Evolutionary conservation across 2,113 vertebrate genomes (phyloP), one percentile per base, ranked within the genome.

Genomic region (Eclectus roratus): DNA sequence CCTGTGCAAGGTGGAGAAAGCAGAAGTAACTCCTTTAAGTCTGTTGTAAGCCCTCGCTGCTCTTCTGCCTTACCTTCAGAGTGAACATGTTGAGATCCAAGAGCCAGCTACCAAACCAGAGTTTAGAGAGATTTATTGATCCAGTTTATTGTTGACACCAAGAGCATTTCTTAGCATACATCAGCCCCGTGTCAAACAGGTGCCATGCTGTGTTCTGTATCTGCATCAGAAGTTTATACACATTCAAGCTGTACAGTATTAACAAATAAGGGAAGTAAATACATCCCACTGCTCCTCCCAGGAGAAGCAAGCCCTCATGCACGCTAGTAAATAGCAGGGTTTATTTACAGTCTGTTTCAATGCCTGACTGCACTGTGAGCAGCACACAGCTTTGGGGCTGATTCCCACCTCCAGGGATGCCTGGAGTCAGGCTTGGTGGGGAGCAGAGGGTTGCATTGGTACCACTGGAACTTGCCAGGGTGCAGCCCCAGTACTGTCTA

Each of bases 51-150:
- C 60, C 47, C 37, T 82, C 23, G 1, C 37, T 9, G 3, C 44
- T 55, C 41, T 28, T 69, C 17, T 81, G 47, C 52, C 81, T 70
- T 71, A 35, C 35, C 35, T 9, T 60, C 52, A 56, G 58, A 46
- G 25, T 2, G 25, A 85, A 68, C 10, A 2, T 1, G 2, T 13
- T 5, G 9, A 88, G 61, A 71, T 90, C 52, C 61, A 76, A 79
- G 70, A 85, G 70, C 46, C 80, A 93, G 65, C 85, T 80, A 31
- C 83, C 70, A 95, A 77, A 46, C 7, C 1, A 64, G 58, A 88
- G 73, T 86, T 72, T 89, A 73, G 80, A 93, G 85, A 92, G 94
- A 46, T 98, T 98, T 97, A 98, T 96, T 97, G 91, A 94, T 96
- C 91, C 90, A 49, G 77, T 96, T 93, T 71, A 78, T 90, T 95